phyloP scores from a whole-genome alignment of 2,797 vertebrate genomes.

The Danio albolineatus region DNA sequence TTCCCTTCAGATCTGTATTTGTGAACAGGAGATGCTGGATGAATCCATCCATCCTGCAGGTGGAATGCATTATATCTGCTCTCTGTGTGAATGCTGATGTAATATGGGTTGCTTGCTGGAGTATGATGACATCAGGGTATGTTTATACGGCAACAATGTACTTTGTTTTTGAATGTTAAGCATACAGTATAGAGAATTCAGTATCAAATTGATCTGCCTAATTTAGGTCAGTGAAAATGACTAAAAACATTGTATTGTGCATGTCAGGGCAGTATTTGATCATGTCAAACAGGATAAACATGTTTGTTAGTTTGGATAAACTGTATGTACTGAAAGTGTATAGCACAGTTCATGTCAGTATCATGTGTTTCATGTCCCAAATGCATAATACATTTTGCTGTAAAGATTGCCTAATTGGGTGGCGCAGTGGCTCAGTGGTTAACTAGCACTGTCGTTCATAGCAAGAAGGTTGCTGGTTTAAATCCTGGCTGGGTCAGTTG shows the following conservation, averaged over 20 bases:
- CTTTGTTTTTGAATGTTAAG: too few relatives aligned
- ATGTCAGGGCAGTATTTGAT: too few relatives aligned
- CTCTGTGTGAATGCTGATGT: slow-evolving; percentile 60
- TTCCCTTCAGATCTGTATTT: slow-evolving; percentile 59
- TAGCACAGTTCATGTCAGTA: not conserved
- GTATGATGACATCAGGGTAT: not conserved
- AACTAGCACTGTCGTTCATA: too few relatives aligned
- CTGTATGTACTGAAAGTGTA: slow-evolving; percentile 35
- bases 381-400: not conserved
- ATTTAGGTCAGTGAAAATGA: too few relatives aligned
- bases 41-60: slow-evolving; percentile 50
- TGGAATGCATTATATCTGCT: slow-evolving; percentile 68
- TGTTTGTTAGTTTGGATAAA: slow-evolving; percentile 14
- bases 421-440: too few relatives aligned
- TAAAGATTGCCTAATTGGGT: not conserved
- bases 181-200: too few relatives aligned
- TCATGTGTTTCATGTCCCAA: not conserved
- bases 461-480: too few relatives aligned
- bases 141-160: too few relatives aligned
- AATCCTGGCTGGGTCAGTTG: too few relatives aligned
- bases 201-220: too few relatives aligned
- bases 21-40: slow-evolving; percentile 26
- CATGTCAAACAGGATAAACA: too few relatives aligned
- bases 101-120: slow-evolving; percentile 36
- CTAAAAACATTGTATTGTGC: too few relatives aligned